phyloP scores from a whole-genome alignment of 2,113 vertebrate species.

The Aleadryas rufinucha region DNA sequence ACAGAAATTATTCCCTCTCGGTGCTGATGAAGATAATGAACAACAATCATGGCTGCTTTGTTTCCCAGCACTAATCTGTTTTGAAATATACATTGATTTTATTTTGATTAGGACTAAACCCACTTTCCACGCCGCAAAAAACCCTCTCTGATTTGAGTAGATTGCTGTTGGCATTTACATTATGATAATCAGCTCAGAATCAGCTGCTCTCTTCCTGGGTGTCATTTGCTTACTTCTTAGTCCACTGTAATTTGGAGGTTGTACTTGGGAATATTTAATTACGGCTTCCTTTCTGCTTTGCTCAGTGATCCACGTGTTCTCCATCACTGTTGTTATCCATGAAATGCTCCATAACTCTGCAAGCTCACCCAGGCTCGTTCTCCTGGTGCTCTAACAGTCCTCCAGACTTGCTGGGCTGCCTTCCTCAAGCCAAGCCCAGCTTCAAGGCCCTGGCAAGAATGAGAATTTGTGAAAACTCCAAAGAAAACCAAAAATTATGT shows the following conservation, averaged over 20 bases:
- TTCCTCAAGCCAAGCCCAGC: background rate
- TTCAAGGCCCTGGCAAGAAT: background rate
- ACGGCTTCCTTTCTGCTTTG: background rate
- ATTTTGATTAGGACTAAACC: constrained; percentile 59
- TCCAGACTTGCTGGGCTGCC: background rate
- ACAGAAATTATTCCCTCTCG: constrained; percentile 25
- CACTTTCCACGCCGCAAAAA: background rate
- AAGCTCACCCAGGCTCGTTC: background rate
- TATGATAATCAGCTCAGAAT: constrained; percentile 41
- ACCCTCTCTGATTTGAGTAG: constrained; percentile 49
- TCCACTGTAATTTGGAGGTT: constrained; percentile 38
- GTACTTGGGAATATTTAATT: constrained; percentile 2
- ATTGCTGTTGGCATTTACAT: constrained; percentile 58
- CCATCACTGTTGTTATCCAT: background rate
- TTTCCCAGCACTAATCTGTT: constrained; percentile 51
- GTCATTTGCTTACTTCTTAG: constrained; percentile 25
- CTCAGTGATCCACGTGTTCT: background rate
- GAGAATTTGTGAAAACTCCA: background rate
- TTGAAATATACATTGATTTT: constrained; percentile 63
- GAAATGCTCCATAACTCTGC: background rate
- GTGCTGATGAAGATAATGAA: constrained; percentile 59
- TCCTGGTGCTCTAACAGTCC: background rate
- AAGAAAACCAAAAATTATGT: fast-evolving
- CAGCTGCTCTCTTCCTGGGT: constrained; percentile 8
- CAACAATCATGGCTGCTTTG: constrained; percentile 53